Conservation (phyloP, 1,140 invertebrate genomes). For the Euwallacea fornicatus region DNA sequence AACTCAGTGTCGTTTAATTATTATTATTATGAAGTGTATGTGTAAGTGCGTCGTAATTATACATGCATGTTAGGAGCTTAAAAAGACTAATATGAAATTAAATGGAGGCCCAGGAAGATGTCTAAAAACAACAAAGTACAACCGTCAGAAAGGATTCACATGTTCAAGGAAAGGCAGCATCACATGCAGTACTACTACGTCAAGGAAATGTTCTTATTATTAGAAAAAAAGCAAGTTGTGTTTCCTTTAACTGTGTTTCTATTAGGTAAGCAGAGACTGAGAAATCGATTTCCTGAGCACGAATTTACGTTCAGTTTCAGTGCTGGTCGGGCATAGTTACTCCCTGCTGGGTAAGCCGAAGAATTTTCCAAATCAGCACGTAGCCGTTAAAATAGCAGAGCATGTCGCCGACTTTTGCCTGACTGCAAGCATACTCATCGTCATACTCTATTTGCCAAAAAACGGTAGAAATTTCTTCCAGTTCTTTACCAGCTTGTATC, state of each 20-base stretch:
- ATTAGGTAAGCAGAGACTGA: constrained; percentile 18
- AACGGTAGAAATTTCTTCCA: constrained; percentile 23
- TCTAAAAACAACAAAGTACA: background rate
- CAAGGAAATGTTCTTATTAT: constrained; percentile 18
- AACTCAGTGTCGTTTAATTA: background rate
- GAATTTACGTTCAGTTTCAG: constrained; percentile 21
- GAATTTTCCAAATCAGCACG: constrained; percentile 12
- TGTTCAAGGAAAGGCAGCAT: constrained; percentile 13
- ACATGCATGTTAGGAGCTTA: no score
- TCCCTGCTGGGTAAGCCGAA: constrained; percentile 12
- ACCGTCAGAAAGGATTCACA: background rate
- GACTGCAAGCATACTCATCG: constrained; percentile 24
- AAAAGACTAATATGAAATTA: no score
- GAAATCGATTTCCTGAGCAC: background rate
- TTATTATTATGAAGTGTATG: no score
- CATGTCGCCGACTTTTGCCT: constrained; percentile 24
- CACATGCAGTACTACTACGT: constrained; percentile 19
- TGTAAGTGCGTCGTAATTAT: no score
- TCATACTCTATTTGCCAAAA: constrained; percentile 26
- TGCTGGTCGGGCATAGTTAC: constrained; percentile 18
- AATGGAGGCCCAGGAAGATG: background rate
- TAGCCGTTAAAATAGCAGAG: constrained; percentile 15
- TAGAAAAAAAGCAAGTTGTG: constrained; percentile 19
- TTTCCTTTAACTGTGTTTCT: constrained; percentile 26
- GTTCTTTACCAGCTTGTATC: constrained; percentile 31